Evolutionary conservation across 2,797 vertebrate species (phyloP).

Genomic region (Danio tinwini): DNA sequence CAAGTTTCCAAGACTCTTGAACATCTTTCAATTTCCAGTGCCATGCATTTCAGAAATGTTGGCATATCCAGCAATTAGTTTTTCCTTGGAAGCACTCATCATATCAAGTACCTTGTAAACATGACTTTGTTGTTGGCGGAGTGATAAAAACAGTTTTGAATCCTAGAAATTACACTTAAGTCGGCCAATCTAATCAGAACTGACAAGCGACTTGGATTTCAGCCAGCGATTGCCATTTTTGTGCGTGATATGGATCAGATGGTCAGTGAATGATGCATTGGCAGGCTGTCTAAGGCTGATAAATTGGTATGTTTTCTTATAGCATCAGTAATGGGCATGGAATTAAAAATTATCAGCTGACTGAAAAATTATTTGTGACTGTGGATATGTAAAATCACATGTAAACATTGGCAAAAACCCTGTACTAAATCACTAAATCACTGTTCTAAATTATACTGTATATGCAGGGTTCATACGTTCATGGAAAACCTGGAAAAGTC

Average conservation of each 20-base stretch:
- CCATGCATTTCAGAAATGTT: constrained; percentile 3
- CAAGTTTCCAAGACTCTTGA: not conserved
- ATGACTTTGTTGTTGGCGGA: constrained; percentile 14
- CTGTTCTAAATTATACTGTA: not conserved
- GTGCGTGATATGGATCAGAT: not conserved
- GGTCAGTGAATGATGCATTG: constrained; percentile 7
- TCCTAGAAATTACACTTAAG: not conserved
- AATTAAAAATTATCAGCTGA: not conserved
- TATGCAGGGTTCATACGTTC: too few relatives aligned
- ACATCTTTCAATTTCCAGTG: not conserved
- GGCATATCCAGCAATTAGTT: not conserved
- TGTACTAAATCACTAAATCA: too few relatives aligned
- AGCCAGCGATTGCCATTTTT: constrained; percentile 8
- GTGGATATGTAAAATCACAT: constrained; percentile 4
- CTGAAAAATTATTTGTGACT: too few relatives aligned
- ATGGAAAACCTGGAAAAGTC: too few relatives aligned
- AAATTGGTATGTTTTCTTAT: not conserved
- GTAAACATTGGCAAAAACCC: not conserved
- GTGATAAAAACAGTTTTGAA: constrained; percentile 17
- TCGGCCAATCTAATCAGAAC: not conserved
- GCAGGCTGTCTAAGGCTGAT: not conserved
- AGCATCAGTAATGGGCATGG: not conserved
- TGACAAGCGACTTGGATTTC: constrained; percentile 9
- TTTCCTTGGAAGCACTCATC: not conserved
- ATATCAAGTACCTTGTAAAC: not conserved